Conservation (phyloP, 1,140 invertebrate genomes). For the Eurosta solidaginis region DNA sequence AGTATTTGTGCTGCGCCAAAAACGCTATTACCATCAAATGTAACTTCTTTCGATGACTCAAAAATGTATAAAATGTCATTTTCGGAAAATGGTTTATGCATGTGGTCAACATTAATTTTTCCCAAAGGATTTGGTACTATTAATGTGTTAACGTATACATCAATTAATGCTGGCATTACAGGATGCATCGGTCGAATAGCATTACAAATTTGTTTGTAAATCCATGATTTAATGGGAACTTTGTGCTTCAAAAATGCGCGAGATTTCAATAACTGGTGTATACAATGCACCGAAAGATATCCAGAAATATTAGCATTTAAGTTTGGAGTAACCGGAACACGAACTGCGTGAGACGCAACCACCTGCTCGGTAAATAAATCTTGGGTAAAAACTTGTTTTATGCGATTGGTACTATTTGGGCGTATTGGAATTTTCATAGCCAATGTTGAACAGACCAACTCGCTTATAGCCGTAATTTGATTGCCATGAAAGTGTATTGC, state of each 20-base stretch:
- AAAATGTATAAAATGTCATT: slow-evolving; percentile 88
- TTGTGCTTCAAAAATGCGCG: slow-evolving; percentile 95
- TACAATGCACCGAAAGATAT: slow-evolving; percentile 96
- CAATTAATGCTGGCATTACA: slow-evolving; percentile 88
- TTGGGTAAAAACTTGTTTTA: slow-evolving; percentile 95
- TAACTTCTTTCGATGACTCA: slow-evolving; percentile 73
- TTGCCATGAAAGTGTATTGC: slow-evolving; percentile 97
- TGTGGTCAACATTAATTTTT: slow-evolving; percentile 66
- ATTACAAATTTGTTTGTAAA: slow-evolving; percentile 89
- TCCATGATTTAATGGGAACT: slow-evolving; percentile 93
- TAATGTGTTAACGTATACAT: slow-evolving; percentile 94
- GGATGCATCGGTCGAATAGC: slow-evolving; percentile 88
- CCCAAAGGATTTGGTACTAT: slow-evolving; percentile 72
- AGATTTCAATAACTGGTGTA: slow-evolving; percentile 93
- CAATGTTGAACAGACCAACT: slow-evolving; percentile 90
- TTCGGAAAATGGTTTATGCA: slow-evolving; percentile 90
- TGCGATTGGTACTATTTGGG: slow-evolving; percentile 86
- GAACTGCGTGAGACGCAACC: slow-evolving; percentile 92
- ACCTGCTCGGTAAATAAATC: slow-evolving; percentile 98
- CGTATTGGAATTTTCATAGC: slow-evolving; percentile 94
- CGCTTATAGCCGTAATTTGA: slow-evolving; percentile 88
- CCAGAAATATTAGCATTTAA: slow-evolving; percentile 88
- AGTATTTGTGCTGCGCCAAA: slow-evolving; percentile 53
- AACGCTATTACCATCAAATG: slow-evolving; percentile 57
- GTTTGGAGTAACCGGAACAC: slow-evolving; percentile 90